Percentiles rank a stretch among this genome's conserved stretches.
Evolutionary conservation across 2,113 vertebrate genomes (phyloP).

Genomic region (Brachypodius melanocephalos): DNA sequence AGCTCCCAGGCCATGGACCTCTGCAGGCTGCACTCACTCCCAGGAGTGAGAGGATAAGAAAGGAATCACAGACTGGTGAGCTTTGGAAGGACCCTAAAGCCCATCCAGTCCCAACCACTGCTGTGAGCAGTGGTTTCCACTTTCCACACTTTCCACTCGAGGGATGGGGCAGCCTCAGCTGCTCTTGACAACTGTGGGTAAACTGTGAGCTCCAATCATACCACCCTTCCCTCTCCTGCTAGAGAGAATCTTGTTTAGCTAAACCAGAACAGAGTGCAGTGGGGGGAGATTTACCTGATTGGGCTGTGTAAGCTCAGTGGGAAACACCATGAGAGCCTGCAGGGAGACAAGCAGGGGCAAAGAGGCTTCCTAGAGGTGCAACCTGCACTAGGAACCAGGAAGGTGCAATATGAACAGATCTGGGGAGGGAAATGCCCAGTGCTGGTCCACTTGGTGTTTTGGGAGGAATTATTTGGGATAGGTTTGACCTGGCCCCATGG

Average conservation of each 20-base stretch:
- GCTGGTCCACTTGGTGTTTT: rapidly evolving
- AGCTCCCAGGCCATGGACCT: not conserved
- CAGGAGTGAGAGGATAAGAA: not conserved
- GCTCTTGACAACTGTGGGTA: not conserved
- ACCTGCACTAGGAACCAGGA: not conserved
- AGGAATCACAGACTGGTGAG: not conserved
- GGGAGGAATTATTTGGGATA: not conserved
- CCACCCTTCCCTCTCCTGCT: not conserved
- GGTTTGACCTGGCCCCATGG: not conserved
- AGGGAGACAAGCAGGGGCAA: not conserved
- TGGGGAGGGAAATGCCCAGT: not conserved
- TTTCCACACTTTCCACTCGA: not conserved
- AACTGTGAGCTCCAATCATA: not conserved
- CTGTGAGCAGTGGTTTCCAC: not conserved
- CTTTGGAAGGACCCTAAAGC: not conserved
- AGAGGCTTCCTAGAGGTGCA: not conserved
- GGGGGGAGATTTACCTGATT: not conserved
- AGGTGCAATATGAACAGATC: not conserved
- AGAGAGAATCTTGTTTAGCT: not conserved
- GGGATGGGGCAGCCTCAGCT: not conserved
- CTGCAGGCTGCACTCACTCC: not conserved
- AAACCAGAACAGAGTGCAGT: not conserved
- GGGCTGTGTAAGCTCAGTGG: not conserved
- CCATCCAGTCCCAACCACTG: not conserved
- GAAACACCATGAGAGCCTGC: not conserved